Percentiles rank a stretch among this genome's conserved stretches.
These are phyloP conservation scores for Agrochola lota DNA, from an alignment of 2,888 invertebrate species.

Conservation along the genomic window DNA sequence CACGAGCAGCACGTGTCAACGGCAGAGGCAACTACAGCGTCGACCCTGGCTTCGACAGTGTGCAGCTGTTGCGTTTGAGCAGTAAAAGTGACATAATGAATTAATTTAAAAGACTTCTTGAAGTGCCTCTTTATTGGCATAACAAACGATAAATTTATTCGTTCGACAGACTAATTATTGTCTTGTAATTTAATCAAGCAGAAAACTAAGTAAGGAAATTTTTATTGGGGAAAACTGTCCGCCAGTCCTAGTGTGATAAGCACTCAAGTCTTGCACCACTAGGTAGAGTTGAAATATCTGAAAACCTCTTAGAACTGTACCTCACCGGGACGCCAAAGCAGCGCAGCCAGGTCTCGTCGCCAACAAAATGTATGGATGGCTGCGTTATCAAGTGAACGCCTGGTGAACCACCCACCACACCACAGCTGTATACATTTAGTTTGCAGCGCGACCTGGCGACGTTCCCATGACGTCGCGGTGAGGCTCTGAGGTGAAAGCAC, in stretches of 20 bases:
- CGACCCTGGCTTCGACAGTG: too few relatives aligned
- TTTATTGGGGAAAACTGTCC: background rate
- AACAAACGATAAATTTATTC: background rate
- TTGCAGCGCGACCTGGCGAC: background rate
- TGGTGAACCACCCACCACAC: background rate
- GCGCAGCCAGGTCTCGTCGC: background rate
- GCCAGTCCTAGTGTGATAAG: background rate
- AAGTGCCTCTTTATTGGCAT: background rate
- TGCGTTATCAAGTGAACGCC: background rate
- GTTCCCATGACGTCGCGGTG: background rate
- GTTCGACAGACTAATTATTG: background rate
- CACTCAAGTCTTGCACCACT: slow-evolving; percentile 19
- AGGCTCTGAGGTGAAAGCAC: too few relatives aligned
- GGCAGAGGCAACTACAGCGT: too few relatives aligned
- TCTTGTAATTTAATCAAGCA: slow-evolving; percentile 10
- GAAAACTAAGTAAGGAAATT: background rate
- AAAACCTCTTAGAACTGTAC: background rate
- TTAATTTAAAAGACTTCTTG: background rate
- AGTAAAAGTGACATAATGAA: too few relatives aligned
- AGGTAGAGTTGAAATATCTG: background rate
- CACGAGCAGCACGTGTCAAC: too few relatives aligned
- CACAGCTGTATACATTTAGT: background rate
- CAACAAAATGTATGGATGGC: background rate
- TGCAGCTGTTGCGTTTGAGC: too few relatives aligned
- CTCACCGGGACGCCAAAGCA: background rate